Base-by-base conservation (phyloP, 2,888 invertebrate species). In the Anticlea derivata region DNA sequence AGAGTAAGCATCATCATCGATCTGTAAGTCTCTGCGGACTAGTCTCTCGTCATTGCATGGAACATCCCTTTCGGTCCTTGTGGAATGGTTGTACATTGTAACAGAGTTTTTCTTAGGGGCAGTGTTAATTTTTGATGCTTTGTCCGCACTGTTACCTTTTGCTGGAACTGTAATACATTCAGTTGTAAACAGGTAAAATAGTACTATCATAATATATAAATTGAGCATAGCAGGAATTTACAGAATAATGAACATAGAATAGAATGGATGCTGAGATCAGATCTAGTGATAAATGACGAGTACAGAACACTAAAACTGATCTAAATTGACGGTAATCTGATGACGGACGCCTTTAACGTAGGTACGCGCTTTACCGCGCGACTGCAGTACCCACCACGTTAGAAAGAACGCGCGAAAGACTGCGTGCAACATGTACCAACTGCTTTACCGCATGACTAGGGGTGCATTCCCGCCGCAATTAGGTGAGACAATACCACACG, bases 1-100 rank as follows among this genome's bases (percentile, higher is more conserved):
- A 0, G 82, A 71, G 60, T 87, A 90, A 10, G 89, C 89, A 66
- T 90, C 86, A 8, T 86, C 83, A 12, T 80, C 74, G 20, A 50
- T 53, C 26, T 65, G 73, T 4, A 44, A n/a, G 24, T 88, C 81
- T 33, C 83, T 73, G 0, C 74, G 58, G 1, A 89, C 86, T 13
- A 81, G 45, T 10, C 59, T 66, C 4, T 77, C 73, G 13, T 77
- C 73, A 39, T 56, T 60, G 40, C 52, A 66, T 1, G 73, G 75
- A 24, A 85, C 49, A 31, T 83, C 77, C 55, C 68, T 65, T 5
- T 66, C 66, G 47, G 85, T 80, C 59, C 80, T 75, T 8, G 88
- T 86, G 6, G 73, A 69, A 58, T 89, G 88, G 49, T 87, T 83
- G 60, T 88, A 88, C 54, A 83, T 73, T 6, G 77, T 76, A 1